Evolutionary conservation across 2,797 vertebrate species (phyloP), one percentile per base, ranked within the genome.

Genomic region (Bufotes viridis): DNA sequence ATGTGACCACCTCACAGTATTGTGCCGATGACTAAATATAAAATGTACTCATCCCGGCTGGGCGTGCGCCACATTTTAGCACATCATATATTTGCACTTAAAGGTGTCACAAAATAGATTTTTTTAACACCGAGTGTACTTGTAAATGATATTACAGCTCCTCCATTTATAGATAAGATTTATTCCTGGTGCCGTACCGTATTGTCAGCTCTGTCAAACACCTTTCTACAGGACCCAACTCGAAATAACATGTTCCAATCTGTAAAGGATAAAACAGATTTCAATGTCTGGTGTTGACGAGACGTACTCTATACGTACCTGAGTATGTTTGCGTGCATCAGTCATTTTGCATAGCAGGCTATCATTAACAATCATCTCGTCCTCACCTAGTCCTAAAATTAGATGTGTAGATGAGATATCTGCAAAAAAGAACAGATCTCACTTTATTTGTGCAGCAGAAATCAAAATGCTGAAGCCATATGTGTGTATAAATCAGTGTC

Each of bases 191-290:
- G 9, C 85, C n/a, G n/a, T 67, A 55, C 60, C 6, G 75, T 22
- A 80, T 86, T 86, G 85, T 86, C 85, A 81, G 26, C 69, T 15
- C 85, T 34, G 84, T 86, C 84, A 86, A 86, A 86, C 74, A 86
- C 57, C 60, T 85, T 70, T 76, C 57, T 85, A 51, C 34, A 42
- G 11, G 49, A 22, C 82, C 26, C 42, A 67, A 78, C 26, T 26
- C 49, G 34, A 69, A 65, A 67, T 18, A 67, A n/a, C 22, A 61
- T 29, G 61, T 26, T 63, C 26, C 75, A 67, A 79, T 65, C 84
- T 69, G 74, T 67, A 78, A 20, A n/a, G 18, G 18, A 78, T 53
- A 1, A 76, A 20, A 53, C 49, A 20, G 26, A 72, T 76, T 17
- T 51, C 15, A 12, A 10, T 20, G 20, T 6, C 17, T 72, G 24